phyloP scores from a whole-genome alignment of 2,113 vertebrate genomes.

The Lates calcarifer region DNA sequence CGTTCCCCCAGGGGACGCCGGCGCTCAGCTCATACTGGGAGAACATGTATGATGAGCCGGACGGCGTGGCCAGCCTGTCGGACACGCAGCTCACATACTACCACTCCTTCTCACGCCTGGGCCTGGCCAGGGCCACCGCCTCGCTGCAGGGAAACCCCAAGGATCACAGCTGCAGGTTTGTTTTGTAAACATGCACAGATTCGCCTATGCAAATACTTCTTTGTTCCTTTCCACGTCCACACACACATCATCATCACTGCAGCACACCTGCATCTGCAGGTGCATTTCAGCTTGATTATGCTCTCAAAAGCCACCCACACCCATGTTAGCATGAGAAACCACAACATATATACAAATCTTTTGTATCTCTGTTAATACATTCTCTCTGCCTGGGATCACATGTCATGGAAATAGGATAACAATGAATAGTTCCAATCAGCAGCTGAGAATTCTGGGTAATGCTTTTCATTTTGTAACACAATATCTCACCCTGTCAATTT shows the following conservation, averaged over 20 bases:
- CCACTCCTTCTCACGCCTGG: constrained; percentile 92
- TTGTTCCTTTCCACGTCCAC: rapidly evolving
- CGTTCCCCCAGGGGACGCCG: constrained; percentile 87
- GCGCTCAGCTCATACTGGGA: constrained; percentile 96
- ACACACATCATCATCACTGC: background rate
- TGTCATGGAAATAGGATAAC: constrained; percentile 53
- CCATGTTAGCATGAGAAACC: constrained; percentile 32
- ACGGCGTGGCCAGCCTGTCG: constrained; percentile 88
- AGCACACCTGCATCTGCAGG: constrained; percentile 33
- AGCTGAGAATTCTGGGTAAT: constrained; percentile 46
- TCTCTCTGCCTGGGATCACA: constrained; percentile 14
- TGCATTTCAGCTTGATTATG: constrained; percentile 1
- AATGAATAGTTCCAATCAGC: constrained; percentile 53
- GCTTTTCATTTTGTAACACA: constrained; percentile 66
- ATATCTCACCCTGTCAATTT: constrained; percentile 60
- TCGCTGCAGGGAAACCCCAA: constrained; percentile 87
- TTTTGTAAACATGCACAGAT: constrained; percentile 17
- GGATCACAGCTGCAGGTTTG: constrained; percentile 94
- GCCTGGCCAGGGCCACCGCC: constrained; percentile 86
- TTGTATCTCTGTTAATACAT: constrained; percentile 38
- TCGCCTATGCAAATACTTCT: constrained; percentile 23
- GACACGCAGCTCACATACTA: constrained; percentile 92
- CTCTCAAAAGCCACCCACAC: constrained; percentile 22
- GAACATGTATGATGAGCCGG: constrained; percentile 92
- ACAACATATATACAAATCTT: constrained; percentile 41